Base-by-base conservation (phyloP, 1,140 invertebrate species). In the Agrypnia vestita region DNA sequence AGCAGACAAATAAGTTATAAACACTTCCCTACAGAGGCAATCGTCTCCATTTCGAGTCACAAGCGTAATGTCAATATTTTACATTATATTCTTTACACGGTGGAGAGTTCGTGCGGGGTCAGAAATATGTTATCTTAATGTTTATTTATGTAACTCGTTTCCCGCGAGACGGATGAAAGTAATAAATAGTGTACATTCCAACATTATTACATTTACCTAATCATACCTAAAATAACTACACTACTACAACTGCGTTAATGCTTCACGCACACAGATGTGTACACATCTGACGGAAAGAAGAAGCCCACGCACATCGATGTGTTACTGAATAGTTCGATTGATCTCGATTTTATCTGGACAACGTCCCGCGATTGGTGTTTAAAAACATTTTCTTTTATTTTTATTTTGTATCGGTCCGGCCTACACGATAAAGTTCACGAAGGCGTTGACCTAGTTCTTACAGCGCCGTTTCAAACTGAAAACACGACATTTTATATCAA, bases 1-100 rank as follows among this genome's bases (percentile, higher is more conserved):
- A 21, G 53, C 51, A 12, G 12, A 53, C 47, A 73, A 55, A 55
- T 73, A 73, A 73, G 53, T 73, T 55, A 55, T 43, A 73, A 73
- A 56, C 25, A 56, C 25, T 13, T 21, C 43, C 21, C 71, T 56
- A 17, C 11, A 56, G 51, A 73, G 10, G 49, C 0, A 53, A 47
- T 49, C 12, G 13, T 21, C 17, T 44, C 12, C 71, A 25, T 56
- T 19, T 53, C 53, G 12, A 35, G 19, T 73, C 25, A 51, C 49
- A 55, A 21, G 19, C 71, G 35, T 25, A 53, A n/a, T 15, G 35
- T 55, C 15, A 53, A 73, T 73, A 73, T 49, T 73, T 61, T 17
- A 61, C 59, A 61, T 51, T 51, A 51, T 35, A 69, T 17, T n/a
- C 47, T 56, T 17, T 43, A 73, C 49, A n/a, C 21, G 21, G 64